Percentiles rank a stretch among this genome's conserved stretches.
These are phyloP conservation scores for Sebastes trivittatus DNA, from an alignment of 2,797 vertebrate genomes.

Conservation along the genomic window DNA sequence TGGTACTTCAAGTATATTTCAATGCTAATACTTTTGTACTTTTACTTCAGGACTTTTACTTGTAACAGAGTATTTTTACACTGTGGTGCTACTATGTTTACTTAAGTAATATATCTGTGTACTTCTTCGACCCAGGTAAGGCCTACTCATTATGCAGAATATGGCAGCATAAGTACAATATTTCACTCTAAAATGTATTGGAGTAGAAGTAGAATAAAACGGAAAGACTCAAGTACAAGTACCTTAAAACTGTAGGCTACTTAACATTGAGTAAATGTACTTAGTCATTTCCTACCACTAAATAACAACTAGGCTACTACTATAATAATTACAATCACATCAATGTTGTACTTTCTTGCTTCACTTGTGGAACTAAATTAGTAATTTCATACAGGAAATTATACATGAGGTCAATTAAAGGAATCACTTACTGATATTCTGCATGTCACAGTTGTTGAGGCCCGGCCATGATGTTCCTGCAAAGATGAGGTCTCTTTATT, in stretches of 20 bases:
- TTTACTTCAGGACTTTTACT: too few species aligned
- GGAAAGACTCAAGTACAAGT: neutral
- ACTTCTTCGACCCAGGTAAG: too few species aligned
- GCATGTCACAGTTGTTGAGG: neutral
- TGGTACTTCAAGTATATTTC: too few species aligned
- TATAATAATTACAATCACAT: fast-evolving
- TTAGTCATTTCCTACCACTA: neutral
- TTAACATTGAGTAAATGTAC: neutral
- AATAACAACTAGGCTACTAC: neutral
- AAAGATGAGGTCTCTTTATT: neutral
- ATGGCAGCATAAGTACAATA: neutral
- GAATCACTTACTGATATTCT: neutral
- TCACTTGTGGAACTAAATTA: neutral
- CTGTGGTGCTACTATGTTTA: too few species aligned
- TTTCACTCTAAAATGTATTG: neutral
- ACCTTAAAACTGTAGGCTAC: neutral
- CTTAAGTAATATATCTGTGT: too few species aligned
- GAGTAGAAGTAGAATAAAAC: neutral
- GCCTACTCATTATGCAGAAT: too few species aligned
- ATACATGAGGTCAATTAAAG: neutral
- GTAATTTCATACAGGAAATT: neutral
- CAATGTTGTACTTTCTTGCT: neutral
- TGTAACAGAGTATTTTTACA: too few species aligned
- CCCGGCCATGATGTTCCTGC: neutral
- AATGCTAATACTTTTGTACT: too few species aligned